phyloP scores from a whole-genome alignment of 2,888 invertebrate species.

The Chloroclysta siterata region DNA sequence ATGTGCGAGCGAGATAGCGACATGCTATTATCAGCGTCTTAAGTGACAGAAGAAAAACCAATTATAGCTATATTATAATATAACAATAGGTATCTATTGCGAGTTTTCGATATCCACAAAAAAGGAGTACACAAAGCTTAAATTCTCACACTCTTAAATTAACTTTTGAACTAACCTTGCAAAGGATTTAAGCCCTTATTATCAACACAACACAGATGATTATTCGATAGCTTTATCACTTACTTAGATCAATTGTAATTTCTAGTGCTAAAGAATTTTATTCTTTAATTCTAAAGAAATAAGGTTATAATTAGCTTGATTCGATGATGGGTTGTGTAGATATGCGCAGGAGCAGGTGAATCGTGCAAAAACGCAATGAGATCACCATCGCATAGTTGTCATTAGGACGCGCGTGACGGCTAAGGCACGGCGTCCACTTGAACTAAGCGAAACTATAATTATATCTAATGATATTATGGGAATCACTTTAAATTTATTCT shows the following conservation, averaged over 20 bases:
- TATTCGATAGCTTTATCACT: not conserved
- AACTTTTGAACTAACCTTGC: not conserved
- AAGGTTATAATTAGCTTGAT: not conserved
- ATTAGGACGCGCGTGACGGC: conserved; percentile 61
- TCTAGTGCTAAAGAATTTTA: not conserved
- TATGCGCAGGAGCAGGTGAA: conserved; percentile 52
- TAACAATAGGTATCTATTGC: too few relatives aligned
- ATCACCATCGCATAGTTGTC: conserved; percentile 68
- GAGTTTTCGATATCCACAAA: too few relatives aligned
- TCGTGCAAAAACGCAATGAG: conserved; percentile 81
- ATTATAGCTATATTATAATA: too few relatives aligned
- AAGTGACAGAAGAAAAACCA: too few relatives aligned
- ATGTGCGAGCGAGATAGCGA: too few relatives aligned
- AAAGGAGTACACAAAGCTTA: too few relatives aligned
- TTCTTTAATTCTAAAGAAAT: not conserved
- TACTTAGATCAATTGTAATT: not conserved
- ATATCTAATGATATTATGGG: too few relatives aligned
- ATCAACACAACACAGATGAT: not conserved
- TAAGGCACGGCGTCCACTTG: conserved; percentile 16
- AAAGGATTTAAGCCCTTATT: conserved; percentile 1
- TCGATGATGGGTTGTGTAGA: not conserved
- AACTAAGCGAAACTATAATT: not conserved
- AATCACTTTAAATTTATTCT: too few relatives aligned
- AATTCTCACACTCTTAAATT: not conserved
- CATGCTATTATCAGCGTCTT: too few relatives aligned